phyloP scores from a whole-genome alignment of 2,888 invertebrate genomes.

The Micoletzkya japonica region DNA sequence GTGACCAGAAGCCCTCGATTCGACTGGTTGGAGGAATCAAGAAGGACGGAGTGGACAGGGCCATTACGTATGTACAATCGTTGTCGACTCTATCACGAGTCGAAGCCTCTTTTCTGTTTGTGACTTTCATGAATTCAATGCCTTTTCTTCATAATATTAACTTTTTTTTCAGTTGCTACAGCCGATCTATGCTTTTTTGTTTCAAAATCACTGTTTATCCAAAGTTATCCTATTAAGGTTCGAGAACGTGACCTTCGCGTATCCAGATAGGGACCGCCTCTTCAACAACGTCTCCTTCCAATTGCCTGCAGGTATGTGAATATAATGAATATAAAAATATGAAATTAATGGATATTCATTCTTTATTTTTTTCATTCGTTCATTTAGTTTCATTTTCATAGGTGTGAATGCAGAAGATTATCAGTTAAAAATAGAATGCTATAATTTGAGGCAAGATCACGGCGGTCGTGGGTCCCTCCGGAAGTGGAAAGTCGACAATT shows the following conservation, averaged over 20 bases:
- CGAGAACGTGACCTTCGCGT: constrained; percentile 76
- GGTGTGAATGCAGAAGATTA: background rate
- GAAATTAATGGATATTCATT: background rate
- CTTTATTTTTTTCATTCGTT: background rate
- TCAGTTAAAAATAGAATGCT: too few species aligned
- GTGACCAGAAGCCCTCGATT: constrained; percentile 80
- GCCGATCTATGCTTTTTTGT: background rate
- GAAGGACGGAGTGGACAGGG: constrained; percentile 37
- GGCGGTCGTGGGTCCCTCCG: constrained; percentile 87
- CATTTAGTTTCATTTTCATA: background rate
- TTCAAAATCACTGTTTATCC: background rate
- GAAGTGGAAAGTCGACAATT: constrained; percentile 91
- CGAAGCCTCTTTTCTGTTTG: background rate
- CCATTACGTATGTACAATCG: constrained; percentile 32
- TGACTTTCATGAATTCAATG: background rate
- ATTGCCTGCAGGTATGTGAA: constrained; percentile 63
- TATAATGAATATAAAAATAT: background rate
- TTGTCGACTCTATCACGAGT: background rate
- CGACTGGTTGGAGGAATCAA: constrained; percentile 71
- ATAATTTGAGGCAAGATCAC: constrained; percentile 74
- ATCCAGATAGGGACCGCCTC: constrained; percentile 72
- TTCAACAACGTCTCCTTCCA: constrained; percentile 75
- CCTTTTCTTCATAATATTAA: background rate
- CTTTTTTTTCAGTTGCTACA: background rate
- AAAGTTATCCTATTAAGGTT: constrained; percentile 67